Conservation (phyloP, 2,888 invertebrate genomes). For the Tyria jacobaeae region DNA sequence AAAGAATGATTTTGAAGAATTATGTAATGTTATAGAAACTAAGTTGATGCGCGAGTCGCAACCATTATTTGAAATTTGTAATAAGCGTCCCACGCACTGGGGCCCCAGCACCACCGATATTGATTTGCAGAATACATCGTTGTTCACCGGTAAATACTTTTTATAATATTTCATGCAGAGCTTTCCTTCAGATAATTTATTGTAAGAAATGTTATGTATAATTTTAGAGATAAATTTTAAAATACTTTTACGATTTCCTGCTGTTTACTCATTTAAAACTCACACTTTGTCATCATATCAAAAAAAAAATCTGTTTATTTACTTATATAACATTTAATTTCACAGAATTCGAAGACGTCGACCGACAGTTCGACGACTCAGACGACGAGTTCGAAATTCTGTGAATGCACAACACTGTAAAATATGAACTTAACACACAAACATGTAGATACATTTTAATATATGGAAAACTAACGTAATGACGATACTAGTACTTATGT, state of each 20-base stretch:
- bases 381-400: conserved; percentile 95
- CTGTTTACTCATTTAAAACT: too few species aligned
- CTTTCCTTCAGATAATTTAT: too few species aligned
- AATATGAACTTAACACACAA: conserved; percentile 37
- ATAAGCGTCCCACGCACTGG: conserved; percentile 92
- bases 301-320: background rate
- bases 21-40: conserved; percentile 89
- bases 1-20: conserved; percentile 92
- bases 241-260: too few species aligned
- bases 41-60: conserved; percentile 90
- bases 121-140: conserved; percentile 72
- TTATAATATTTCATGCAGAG: background rate
- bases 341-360: conserved; percentile 87
- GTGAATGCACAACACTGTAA: conserved; percentile 72
- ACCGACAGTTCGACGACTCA: conserved; percentile 90
- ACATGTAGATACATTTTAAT: conserved; percentile 35
- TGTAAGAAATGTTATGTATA: too few species aligned
- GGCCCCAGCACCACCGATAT: conserved; percentile 82
- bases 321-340: background rate
- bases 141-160: conserved; percentile 69
- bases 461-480: conserved; percentile 27
- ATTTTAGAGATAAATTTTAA: too few species aligned
- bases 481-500: conserved; percentile 42
- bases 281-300: too few species aligned
- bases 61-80: conserved; percentile 95